Percentiles rank a stretch among this genome's conserved stretches.
Conservation (phyloP, 2,888 invertebrate genomes). For the Monochamus alternatus region DNA sequence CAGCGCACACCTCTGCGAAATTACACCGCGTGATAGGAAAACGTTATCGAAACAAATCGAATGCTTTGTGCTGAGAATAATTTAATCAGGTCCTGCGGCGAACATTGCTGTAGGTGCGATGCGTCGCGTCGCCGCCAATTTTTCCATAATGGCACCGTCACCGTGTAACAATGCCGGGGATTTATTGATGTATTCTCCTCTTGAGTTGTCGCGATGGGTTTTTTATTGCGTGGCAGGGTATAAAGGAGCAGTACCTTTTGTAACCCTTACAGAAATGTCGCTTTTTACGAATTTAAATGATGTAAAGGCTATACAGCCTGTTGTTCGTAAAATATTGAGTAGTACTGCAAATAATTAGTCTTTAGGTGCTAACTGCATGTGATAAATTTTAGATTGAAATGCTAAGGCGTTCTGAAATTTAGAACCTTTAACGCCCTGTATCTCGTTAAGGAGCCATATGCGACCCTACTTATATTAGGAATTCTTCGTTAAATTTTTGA, state of each 20-base stretch:
- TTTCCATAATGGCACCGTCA: not conserved
- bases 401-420: too few relatives aligned
- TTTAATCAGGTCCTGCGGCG: constrained; percentile 38
- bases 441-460: too few relatives aligned
- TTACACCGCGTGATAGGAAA: constrained; percentile 44
- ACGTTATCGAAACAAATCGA: constrained; percentile 58
- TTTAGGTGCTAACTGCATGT: too few relatives aligned
- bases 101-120: not conserved
- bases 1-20: constrained; percentile 21
- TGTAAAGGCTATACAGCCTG: too few relatives aligned
- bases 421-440: too few relatives aligned
- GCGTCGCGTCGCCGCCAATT: not conserved
- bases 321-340: too few relatives aligned
- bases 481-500: too few relatives aligned
- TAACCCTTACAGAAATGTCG: not conserved
- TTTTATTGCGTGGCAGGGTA: not conserved
- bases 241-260: not conserved
- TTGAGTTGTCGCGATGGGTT: constrained; percentile 28
- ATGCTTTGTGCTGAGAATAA: constrained; percentile 59
- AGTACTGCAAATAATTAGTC: too few relatives aligned
- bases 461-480: too few relatives aligned
- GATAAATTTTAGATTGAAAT: too few relatives aligned
- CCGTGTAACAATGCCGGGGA: constrained; percentile 18
- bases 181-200: constrained; percentile 32
- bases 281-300: not conserved